Conservation (phyloP, 2,113 vertebrate species). For the Anthoscopus minutus region DNA sequence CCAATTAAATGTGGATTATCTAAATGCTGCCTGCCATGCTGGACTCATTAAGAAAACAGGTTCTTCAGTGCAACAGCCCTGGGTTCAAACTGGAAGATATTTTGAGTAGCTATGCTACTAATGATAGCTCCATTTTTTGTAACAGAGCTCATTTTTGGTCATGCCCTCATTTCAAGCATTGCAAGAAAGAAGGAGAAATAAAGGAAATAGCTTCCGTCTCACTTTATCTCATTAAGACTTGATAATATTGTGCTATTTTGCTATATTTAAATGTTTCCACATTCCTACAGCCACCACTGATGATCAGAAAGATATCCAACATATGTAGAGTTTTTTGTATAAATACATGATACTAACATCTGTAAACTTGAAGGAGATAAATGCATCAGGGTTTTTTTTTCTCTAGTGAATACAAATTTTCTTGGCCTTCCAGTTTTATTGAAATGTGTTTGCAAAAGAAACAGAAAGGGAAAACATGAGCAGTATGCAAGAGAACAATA, state of each 20-base stretch:
- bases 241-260: background rate
- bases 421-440: background rate
- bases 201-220: background rate
- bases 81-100: slow-evolving; percentile 61
- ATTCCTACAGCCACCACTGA: background rate
- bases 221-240: slow-evolving; percentile 35
- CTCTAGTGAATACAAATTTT: background rate
- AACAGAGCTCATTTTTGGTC: slow-evolving; percentile 52
- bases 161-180: slow-evolving; percentile 32
- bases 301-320: background rate
- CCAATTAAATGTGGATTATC: slow-evolving; percentile 66
- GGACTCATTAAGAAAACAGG: slow-evolving; percentile 63
- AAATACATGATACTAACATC: background rate
- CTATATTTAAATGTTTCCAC: slow-evolving; percentile 59
- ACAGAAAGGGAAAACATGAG: background rate
- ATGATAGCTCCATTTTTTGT: slow-evolving; percentile 58
- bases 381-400: background rate
- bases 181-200: background rate
- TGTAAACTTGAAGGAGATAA: background rate
- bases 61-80: slow-evolving; percentile 46
- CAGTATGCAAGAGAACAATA: background rate
- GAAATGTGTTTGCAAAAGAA: slow-evolving; percentile 7
- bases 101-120: slow-evolving; percentile 55
- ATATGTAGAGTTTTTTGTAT: background rate
- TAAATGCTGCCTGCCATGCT: slow-evolving; percentile 53